A percentile compares a stretch with the other conserved stretches of the same genome.
Conservation (phyloP, 2,113 vertebrate species). For the Chaetura pelagica region DNA sequence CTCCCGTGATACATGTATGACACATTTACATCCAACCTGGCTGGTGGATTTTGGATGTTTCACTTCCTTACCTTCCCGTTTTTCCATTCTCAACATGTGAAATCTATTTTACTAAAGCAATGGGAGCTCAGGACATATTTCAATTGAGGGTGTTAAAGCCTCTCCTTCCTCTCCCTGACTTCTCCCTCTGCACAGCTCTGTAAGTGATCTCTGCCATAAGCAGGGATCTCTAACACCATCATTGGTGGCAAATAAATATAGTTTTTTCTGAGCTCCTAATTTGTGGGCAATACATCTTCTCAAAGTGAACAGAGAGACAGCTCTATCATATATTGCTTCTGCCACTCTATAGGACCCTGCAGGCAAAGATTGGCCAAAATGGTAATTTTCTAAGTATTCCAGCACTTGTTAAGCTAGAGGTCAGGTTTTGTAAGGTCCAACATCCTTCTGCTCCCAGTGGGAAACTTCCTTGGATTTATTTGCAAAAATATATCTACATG, state of each 20-base stretch:
- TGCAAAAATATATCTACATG: not conserved
- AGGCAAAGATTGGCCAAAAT: not conserved
- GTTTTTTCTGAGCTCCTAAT: not conserved
- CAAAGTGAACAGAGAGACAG: not conserved
- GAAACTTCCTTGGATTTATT: not conserved
- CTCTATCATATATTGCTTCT: not conserved
- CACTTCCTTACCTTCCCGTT: conserved; percentile 7
- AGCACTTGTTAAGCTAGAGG: not conserved
- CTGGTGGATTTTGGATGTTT: conserved; percentile 1
- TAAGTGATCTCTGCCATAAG: not conserved
- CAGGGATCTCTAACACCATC: not conserved
- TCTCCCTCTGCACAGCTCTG: not conserved
- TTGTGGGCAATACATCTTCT: not conserved
- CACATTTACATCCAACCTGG: not conserved
- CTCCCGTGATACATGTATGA: not conserved
- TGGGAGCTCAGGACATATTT: not conserved
- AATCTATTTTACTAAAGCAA: not conserved
- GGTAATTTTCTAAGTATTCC: not conserved
- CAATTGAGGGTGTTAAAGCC: not conserved
- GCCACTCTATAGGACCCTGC: not conserved
- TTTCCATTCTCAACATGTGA: not conserved
- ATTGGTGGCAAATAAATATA: not conserved
- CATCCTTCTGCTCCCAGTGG: not conserved
- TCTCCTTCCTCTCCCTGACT: not conserved
- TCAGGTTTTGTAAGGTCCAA: not conserved